phyloP scores from a whole-genome alignment of 2,888 invertebrate genomes.

The Agriopis aurantiaria region DNA sequence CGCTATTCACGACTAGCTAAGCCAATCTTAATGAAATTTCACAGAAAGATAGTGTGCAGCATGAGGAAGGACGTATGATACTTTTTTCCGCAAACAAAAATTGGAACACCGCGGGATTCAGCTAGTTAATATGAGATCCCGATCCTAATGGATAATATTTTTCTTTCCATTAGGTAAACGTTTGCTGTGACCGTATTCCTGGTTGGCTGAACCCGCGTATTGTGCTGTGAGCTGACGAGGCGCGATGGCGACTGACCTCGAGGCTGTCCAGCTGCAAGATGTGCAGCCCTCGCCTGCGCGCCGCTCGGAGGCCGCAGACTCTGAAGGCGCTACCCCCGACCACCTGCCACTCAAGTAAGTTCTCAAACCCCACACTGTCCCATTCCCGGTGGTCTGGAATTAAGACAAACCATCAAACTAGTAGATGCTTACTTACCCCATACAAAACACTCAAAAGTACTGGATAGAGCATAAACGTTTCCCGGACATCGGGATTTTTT shows the following conservation, averaged over 20 bases:
- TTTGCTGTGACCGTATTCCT: neutral
- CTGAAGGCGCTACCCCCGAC: neutral
- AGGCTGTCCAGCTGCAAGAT: conserved; percentile 24
- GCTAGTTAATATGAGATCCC: no score
- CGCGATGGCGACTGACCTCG: conserved; percentile 24
- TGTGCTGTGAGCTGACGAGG: conserved; percentile 1
- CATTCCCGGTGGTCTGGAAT: neutral
- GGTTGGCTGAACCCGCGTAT: neutral
- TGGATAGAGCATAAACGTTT: no score
- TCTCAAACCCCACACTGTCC: neutral
- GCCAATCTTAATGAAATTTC: no score
- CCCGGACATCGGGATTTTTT: no score
- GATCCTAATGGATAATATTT: neutral
- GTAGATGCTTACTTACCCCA: no score
- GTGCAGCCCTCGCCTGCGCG: conserved; percentile 14
- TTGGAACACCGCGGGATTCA: no score
- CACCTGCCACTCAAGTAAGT: conserved; percentile 31
- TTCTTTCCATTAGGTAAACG: neutral
- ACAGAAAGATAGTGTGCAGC: no score
- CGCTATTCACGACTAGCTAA: no score
- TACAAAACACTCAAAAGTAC: no score
- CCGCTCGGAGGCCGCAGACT: conserved; percentile 8
- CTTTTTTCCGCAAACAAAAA: no score
- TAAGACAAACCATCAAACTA: neutral
- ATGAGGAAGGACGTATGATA: no score